Evolutionary conservation across 1,140 invertebrate species (phyloP).

Genomic region (Ceratitis capitata): DNA sequence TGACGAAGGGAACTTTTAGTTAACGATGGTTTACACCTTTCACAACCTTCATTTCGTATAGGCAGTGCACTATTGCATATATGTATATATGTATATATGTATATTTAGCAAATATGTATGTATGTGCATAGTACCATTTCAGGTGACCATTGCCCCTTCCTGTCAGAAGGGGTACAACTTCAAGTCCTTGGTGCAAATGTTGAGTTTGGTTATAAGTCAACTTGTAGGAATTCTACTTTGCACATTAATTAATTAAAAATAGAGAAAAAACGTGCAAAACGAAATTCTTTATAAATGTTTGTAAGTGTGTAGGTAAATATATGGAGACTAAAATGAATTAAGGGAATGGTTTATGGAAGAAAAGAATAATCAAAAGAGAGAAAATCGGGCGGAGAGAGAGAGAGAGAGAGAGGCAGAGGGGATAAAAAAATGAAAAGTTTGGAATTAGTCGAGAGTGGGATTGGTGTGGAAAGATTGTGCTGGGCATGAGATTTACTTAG

Average conservation of each 20-base stretch:
- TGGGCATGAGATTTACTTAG: conserved; percentile 1
- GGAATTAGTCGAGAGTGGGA: conserved; percentile 1
- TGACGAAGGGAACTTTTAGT: background rate
- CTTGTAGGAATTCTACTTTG: conserved; percentile 64
- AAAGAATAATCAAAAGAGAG: background rate
- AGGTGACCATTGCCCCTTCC: conserved; percentile 5
- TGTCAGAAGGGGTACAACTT: background rate
- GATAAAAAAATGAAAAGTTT: conserved; percentile 23
- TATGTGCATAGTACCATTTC: background rate
- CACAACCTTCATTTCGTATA: background rate
- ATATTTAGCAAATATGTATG: background rate
- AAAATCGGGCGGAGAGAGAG: background rate
- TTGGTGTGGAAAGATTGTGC: background rate
- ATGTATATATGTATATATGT: background rate
- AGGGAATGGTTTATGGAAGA: background rate
- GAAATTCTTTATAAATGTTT: background rate
- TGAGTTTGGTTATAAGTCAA: conserved; percentile 41
- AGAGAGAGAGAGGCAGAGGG: background rate
- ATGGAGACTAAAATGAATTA: background rate
- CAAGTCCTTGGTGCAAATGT: background rate
- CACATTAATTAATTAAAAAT: conserved; percentile 65
- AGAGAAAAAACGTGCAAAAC: conserved; percentile 11
- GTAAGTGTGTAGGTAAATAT: background rate
- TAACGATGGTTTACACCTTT: background rate
- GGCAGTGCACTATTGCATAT: background rate